Evolutionary conservation across 2,797 vertebrate genomes (phyloP).

Genomic region (Cynodonichthys magdalenae): DNA sequence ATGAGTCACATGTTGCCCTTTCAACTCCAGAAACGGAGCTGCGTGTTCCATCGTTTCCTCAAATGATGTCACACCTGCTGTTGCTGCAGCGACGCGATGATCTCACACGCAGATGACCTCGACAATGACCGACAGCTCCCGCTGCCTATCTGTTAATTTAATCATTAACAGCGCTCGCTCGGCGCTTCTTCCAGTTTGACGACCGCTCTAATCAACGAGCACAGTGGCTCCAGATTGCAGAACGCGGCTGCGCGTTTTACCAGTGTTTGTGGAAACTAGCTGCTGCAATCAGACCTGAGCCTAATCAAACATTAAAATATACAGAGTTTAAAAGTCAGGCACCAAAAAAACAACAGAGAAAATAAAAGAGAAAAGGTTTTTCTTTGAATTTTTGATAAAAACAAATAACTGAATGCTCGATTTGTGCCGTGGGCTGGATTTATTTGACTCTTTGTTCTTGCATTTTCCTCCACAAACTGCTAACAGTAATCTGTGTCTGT

Average conservation of each 20-base stretch:
- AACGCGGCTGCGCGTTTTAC: slow-evolving; percentile 8
- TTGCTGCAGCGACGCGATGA: slow-evolving; percentile 34
- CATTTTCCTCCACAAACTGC: slow-evolving; percentile 2
- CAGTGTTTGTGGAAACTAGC: slow-evolving; percentile 11
- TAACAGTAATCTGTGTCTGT: slow-evolving; percentile 1
- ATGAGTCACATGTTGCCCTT: slow-evolving; percentile 58
- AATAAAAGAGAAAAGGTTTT: not conserved
- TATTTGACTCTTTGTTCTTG: not conserved
- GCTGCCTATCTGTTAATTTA: slow-evolving; percentile 37
- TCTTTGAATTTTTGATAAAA: slow-evolving; percentile 49
- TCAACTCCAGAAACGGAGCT: slow-evolving; percentile 45
- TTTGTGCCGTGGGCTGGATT: slow-evolving; percentile 20
- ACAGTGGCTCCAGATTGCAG: slow-evolving; percentile 7
- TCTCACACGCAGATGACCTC: slow-evolving; percentile 63
- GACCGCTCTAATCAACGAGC: slow-evolving; percentile 38
- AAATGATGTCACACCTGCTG: slow-evolving; percentile 61
- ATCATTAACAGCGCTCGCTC: slow-evolving; percentile 29
- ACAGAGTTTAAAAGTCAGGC: slow-evolving; percentile 17
- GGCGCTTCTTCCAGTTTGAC: slow-evolving; percentile 16
- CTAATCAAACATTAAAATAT: slow-evolving; percentile 49
- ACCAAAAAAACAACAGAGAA: not conserved
- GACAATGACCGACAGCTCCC: slow-evolving; percentile 46
- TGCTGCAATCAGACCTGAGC: slow-evolving; percentile 43
- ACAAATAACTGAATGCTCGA: slow-evolving; percentile 27
- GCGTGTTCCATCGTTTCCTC: slow-evolving; percentile 35